These are phyloP conservation scores for Sisor rabdophorus DNA, from an alignment of 2,113 vertebrate species.

Conservation along the genomic window DNA sequence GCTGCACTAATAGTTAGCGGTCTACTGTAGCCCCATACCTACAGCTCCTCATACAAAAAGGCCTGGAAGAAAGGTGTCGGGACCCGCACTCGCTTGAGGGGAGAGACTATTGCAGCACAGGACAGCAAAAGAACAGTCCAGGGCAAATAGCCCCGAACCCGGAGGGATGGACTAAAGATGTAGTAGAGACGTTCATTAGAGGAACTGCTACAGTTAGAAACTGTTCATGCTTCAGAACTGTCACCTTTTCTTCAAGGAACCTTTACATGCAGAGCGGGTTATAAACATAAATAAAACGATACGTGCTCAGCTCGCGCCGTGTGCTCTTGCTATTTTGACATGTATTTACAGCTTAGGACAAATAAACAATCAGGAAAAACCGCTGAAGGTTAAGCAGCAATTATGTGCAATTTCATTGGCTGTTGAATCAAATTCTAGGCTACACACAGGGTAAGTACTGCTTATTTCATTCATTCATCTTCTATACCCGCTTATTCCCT, in stretches of 20 bases:
- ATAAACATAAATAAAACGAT: slow-evolving; percentile 40
- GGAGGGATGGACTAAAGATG: background rate
- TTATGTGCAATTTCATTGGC: background rate
- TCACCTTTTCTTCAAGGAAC: slow-evolving; percentile 39
- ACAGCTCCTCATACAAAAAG: too few species aligned
- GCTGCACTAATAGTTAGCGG: too few species aligned
- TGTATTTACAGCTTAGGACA: slow-evolving; percentile 45
- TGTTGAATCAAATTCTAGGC: background rate
- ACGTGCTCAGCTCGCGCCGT: slow-evolving; percentile 17
- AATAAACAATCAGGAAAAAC: slow-evolving; percentile 43
- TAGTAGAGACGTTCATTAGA: slow-evolving; percentile 13
- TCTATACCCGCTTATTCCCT: too few species aligned
- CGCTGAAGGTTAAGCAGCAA: background rate
- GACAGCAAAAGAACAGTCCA: too few species aligned
- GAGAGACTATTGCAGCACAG: too few species aligned
- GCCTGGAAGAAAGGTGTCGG: too few species aligned
- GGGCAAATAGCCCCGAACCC: background rate
- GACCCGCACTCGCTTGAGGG: too few species aligned
- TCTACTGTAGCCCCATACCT: too few species aligned
- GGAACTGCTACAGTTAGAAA: slow-evolving; percentile 50
- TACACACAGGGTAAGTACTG: too few species aligned
- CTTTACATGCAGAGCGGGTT: slow-evolving; percentile 37
- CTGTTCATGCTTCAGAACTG: slow-evolving; percentile 45
- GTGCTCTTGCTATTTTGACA: slow-evolving; percentile 36
- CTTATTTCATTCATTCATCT: too few species aligned